These are phyloP conservation scores for Andinoacara biseriatus DNA, from an alignment of 2,113 vertebrate genomes.

Conservation along the genomic window DNA sequence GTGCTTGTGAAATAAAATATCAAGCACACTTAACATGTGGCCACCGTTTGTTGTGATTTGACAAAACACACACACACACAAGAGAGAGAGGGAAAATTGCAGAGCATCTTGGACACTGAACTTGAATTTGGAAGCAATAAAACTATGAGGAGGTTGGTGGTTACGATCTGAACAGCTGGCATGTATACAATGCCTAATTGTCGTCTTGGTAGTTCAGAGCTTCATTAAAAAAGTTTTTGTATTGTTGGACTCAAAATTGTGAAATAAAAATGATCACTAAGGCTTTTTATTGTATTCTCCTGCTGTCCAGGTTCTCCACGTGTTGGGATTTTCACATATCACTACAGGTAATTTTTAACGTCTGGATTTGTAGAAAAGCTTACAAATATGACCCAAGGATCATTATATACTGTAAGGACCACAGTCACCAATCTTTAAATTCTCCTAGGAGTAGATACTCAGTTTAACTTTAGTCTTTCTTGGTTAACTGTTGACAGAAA, in stretches of 20 bases:
- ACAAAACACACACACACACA: background rate
- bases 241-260: background rate
- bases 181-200: slow-evolving; percentile 16
- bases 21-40: no score
- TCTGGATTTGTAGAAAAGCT: no score
- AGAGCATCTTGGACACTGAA: background rate
- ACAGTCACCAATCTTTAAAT: background rate
- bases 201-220: slow-evolving; percentile 19
- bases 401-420: background rate
- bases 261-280: slow-evolving; percentile 21
- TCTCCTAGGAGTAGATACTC: background rate
- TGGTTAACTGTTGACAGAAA: background rate
- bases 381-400: no score
- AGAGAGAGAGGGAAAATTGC: background rate
- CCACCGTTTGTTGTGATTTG: no score
- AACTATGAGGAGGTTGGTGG: background rate
- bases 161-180: slow-evolving; percentile 16
- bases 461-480: background rate
- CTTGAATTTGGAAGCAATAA: slow-evolving; percentile 20
- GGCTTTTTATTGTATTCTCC: background rate
- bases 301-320: slow-evolving; percentile 19
- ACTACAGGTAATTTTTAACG: no score
- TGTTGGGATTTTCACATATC: slow-evolving; percentile 6
- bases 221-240: slow-evolving; percentile 26
- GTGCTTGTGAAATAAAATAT: no score